Conservation (phyloP, 2,797 vertebrate species). For the Poecilia wingei region DNA sequence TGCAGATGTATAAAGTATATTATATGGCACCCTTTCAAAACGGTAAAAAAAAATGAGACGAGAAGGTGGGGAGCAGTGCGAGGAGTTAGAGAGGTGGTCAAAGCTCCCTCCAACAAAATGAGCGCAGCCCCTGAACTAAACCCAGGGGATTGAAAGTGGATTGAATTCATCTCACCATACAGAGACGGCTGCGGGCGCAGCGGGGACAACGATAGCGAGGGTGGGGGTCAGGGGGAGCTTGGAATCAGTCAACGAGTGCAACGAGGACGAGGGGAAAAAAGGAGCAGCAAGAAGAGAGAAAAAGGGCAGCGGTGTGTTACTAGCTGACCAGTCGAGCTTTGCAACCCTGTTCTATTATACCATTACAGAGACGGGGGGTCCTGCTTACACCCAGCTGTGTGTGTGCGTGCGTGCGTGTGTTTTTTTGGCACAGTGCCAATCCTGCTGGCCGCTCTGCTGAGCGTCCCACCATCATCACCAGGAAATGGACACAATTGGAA, state of each 20-base stretch:
- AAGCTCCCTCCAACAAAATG: slow-evolving; percentile 68
- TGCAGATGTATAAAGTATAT: slow-evolving; percentile 53
- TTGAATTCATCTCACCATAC: slow-evolving; percentile 75
- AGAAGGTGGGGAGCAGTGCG: slow-evolving; percentile 57
- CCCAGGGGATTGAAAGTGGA: slow-evolving; percentile 77
- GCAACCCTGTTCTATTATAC: slow-evolving; percentile 59
- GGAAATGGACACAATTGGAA: slow-evolving; percentile 56
- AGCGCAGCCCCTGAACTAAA: slow-evolving; percentile 75
- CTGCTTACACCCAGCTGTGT: slow-evolving; percentile 50
- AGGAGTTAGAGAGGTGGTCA: slow-evolving; percentile 59
- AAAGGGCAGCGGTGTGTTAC: slow-evolving; percentile 74
- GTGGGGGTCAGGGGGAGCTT: slow-evolving; percentile 13
- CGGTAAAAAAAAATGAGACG: slow-evolving; percentile 42
- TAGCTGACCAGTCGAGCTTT: slow-evolving; percentile 67
- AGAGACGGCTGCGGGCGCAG: slow-evolving; percentile 58
- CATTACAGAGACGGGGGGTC: slow-evolving; percentile 60
- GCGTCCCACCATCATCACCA: slow-evolving; percentile 50
- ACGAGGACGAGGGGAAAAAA: slow-evolving; percentile 63
- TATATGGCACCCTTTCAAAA: slow-evolving; percentile 56
- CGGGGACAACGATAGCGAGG: slow-evolving; percentile 30
- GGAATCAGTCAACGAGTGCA: slow-evolving; percentile 55
- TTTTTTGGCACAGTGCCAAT: slow-evolving; percentile 55
- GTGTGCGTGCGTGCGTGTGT: too few species aligned
- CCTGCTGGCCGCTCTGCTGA: slow-evolving; percentile 46
- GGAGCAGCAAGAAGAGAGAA: slow-evolving; percentile 46